Percentiles rank a stretch among this genome's conserved stretches.
phyloP scores from a whole-genome alignment of 2,797 vertebrate species.

The Chromis chromis region DNA sequence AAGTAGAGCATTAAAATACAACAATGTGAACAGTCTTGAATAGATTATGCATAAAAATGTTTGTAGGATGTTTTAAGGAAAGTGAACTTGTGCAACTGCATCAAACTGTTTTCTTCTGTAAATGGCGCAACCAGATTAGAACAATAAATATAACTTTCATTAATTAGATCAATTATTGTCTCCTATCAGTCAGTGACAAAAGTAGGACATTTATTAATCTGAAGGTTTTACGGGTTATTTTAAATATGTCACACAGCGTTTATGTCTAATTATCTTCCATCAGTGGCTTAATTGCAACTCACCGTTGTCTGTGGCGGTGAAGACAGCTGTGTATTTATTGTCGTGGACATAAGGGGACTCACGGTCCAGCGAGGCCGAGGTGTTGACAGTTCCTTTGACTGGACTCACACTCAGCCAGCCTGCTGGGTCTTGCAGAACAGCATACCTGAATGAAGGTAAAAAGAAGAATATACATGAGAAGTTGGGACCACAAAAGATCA shows the following conservation, averaged over 20 bases:
- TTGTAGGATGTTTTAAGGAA: background rate
- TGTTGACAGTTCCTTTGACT: constrained; percentile 93
- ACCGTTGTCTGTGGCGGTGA: constrained; percentile 96
- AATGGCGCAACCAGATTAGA: too few species aligned
- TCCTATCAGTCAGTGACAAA: background rate
- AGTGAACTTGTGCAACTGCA: background rate
- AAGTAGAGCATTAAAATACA: background rate
- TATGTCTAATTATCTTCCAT: background rate
- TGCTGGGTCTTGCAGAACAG: constrained; percentile 91
- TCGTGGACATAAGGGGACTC: constrained; percentile 92
- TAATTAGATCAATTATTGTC: background rate
- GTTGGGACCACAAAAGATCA: background rate
- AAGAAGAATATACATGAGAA: constrained; percentile 2
- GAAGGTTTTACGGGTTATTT: background rate
- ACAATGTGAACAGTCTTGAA: background rate
- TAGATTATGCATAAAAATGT: background rate
- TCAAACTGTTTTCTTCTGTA: too few species aligned
- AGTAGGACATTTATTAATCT: too few species aligned
- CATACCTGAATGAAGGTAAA: constrained; percentile 85
- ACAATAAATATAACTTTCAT: background rate
- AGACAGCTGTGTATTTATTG: constrained; percentile 92
- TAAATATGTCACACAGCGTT: background rate
- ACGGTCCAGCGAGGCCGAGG: constrained; percentile 90
- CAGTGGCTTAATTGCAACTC: constrained; percentile 68
- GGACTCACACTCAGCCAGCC: constrained; percentile 95